A percentile compares a stretch with the other conserved stretches of the same genome.
Conservation (phyloP, 2,888 invertebrate species). For the Scaptomyza flava region DNA sequence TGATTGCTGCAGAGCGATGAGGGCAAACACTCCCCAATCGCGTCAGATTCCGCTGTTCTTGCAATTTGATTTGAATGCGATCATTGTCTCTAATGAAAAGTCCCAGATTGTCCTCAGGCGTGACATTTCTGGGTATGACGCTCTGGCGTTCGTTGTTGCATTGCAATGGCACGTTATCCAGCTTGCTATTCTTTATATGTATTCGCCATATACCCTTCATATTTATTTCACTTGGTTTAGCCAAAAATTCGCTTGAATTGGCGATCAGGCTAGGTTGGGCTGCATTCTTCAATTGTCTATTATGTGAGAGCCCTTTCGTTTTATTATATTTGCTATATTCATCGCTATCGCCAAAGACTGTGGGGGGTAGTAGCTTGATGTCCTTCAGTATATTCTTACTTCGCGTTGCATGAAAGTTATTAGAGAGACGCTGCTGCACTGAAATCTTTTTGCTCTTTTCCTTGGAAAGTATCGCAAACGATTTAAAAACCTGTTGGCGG, state of each 20-base stretch:
- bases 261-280: constrained; percentile 8
- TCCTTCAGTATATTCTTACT: constrained; percentile 83
- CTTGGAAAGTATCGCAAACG: constrained; percentile 50
- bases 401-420: constrained; percentile 82
- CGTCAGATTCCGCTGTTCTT: constrained; percentile 11
- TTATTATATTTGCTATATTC: constrained; percentile 18
- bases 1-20: constrained; percentile 40
- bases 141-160: constrained; percentile 72
- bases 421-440: constrained; percentile 82
- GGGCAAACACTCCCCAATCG: constrained; percentile 65
- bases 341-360: constrained; percentile 55
- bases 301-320: constrained; percentile 56
- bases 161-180: too few relatives aligned
- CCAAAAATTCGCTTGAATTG: background rate
- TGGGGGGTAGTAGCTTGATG: constrained; percentile 68
- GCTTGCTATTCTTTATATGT: too few relatives aligned
- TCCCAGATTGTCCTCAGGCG: constrained; percentile 52
- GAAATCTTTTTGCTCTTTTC: constrained; percentile 79
- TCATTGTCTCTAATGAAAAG: constrained; percentile 80
- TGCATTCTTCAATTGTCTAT: background rate
- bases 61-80: constrained; percentile 73
- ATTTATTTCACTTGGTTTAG: constrained; percentile 10
- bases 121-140: constrained; percentile 74
- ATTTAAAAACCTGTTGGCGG: constrained; percentile 51
- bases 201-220: constrained; percentile 28